Conservation (phyloP, 2,113 vertebrate species). For the Vulpes ferrilata region DNA sequence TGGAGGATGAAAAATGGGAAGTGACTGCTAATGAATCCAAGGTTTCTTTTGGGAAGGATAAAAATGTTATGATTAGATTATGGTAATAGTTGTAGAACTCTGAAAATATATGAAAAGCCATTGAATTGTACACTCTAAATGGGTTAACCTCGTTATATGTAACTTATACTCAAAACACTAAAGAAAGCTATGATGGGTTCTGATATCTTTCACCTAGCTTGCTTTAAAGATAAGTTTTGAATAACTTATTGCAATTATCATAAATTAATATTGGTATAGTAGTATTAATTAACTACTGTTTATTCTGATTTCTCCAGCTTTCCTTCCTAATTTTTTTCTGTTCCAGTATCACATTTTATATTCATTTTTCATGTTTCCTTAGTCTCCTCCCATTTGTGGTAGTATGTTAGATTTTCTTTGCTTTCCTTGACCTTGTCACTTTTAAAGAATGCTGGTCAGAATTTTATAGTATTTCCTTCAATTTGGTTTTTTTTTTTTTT, state of each 20-base stretch:
- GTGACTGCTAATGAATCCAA: neutral
- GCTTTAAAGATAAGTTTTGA: neutral
- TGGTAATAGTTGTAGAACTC: neutral
- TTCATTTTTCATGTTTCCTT: neutral
- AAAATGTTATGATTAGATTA: slow-evolving; percentile 1
- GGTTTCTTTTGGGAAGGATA: neutral
- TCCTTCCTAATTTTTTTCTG: neutral
- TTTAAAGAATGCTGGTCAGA: neutral
- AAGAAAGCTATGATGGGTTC: neutral
- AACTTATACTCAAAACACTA: neutral
- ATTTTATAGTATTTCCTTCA: slow-evolving; percentile 17
- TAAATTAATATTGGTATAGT: neutral
- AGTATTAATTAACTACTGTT: neutral
- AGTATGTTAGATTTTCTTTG: neutral
- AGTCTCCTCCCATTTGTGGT: neutral
- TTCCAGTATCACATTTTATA: neutral
- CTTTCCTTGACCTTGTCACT: neutral
- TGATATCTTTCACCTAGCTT: neutral
- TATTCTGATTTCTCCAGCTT: neutral
- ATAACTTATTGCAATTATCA: neutral
- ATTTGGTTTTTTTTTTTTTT: neutral
- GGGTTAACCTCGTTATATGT: neutral
- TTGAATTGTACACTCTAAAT: neutral
- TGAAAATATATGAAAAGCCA: neutral
- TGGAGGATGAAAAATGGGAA: neutral